phyloP scores from a whole-genome alignment of 2,888 invertebrate genomes.

The Cancer borealis region DNA sequence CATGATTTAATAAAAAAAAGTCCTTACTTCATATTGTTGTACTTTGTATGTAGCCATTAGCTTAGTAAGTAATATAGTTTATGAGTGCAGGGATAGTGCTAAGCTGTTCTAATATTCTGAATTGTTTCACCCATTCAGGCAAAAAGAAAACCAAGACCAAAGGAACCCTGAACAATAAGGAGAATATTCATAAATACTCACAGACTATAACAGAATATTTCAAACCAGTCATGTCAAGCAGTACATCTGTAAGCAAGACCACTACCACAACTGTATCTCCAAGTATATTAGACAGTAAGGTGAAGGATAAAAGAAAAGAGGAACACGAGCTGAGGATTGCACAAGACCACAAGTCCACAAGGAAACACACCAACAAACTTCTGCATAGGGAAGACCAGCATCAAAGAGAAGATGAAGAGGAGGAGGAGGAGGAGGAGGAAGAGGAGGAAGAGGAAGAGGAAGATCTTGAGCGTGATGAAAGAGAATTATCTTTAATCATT shows the following conservation, averaged over 20 bases:
- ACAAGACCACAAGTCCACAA: not conserved
- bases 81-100: not conserved
- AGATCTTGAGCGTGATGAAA: not conserved
- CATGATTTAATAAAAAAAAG: no score
- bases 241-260: not conserved
- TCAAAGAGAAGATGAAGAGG: not conserved
- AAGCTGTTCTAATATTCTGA: not conserved
- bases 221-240: not conserved
- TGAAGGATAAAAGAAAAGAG: not conserved
- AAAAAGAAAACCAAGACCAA: slow-evolving; percentile 39
- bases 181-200: not conserved
- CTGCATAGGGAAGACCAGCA: not conserved
- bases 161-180: not conserved
- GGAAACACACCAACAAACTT: not conserved
- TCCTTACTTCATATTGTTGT: no score
- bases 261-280: not conserved
- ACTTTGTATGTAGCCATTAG: not conserved
- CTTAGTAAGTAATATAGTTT: not conserved
- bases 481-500: slow-evolving; percentile 53
- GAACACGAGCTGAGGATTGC: not conserved
- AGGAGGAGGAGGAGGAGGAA: slow-evolving; percentile 7
- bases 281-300: not conserved
- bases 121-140: not conserved
- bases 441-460: slow-evolving; percentile 33
- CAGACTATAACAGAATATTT: not conserved